Conservation (phyloP, 1,140 invertebrate species). For the Nasonia vitripennis region DNA sequence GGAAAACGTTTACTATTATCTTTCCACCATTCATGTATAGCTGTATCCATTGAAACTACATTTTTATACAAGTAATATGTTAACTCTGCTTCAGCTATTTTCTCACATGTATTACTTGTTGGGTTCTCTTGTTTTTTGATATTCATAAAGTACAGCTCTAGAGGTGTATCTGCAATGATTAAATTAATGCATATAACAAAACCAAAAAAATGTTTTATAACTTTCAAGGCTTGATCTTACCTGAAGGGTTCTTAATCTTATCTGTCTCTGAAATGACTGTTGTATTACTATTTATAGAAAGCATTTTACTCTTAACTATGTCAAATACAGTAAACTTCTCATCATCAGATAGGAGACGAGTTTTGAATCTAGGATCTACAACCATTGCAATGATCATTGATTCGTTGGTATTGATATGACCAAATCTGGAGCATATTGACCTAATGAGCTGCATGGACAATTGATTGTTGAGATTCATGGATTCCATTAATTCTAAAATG, state of each 20-base stretch:
- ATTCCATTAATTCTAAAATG: constrained; percentile 48
- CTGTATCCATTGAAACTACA: constrained; percentile 42
- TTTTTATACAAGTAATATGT: constrained; percentile 45
- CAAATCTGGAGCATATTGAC: constrained; percentile 48
- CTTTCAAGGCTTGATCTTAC: constrained; percentile 13
- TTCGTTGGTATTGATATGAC: constrained; percentile 47
- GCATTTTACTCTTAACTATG: constrained; percentile 49
- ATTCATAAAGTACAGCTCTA: constrained; percentile 43
- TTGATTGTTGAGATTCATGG: constrained; percentile 38
- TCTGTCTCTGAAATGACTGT: constrained; percentile 16
- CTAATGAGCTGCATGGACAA: constrained; percentile 29
- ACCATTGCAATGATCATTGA: constrained; percentile 51
- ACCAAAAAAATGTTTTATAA: not conserved
- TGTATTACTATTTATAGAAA: constrained; percentile 12
- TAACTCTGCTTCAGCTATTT: constrained; percentile 45
- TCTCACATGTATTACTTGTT: constrained; percentile 26
- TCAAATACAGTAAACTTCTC: constrained; percentile 48
- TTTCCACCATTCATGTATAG: constrained; percentile 45
- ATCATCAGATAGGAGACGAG: constrained; percentile 46
- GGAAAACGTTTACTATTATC: constrained; percentile 38
- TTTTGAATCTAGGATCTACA: constrained; percentile 50
- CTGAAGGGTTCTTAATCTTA: constrained; percentile 38
- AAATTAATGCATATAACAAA: not conserved
- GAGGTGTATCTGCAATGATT: constrained; percentile 24
- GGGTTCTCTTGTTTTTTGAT: constrained; percentile 37